phyloP scores from a whole-genome alignment of 2,113 vertebrate genomes.

The Oryzias melastigma region DNA sequence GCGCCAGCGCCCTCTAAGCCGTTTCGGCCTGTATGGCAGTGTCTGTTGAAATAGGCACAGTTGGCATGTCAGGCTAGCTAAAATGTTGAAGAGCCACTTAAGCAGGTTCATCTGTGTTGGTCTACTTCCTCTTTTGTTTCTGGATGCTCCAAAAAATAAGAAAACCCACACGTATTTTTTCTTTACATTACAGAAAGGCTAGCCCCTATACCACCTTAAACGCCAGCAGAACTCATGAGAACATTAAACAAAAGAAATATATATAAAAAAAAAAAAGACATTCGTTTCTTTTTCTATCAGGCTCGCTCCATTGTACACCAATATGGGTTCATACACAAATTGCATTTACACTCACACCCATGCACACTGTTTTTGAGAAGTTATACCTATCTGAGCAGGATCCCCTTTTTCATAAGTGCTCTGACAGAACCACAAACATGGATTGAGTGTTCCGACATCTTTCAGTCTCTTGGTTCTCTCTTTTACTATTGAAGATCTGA shows the following conservation, averaged over 20 bases:
- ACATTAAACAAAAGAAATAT: slow-evolving; percentile 50
- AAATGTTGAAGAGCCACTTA: slow-evolving; percentile 72
- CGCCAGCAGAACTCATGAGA: slow-evolving; percentile 49
- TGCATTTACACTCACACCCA: slow-evolving; percentile 50
- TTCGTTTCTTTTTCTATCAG: slow-evolving; percentile 51
- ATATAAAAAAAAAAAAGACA: slow-evolving; percentile 62
- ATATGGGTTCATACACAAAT: slow-evolving; percentile 38
- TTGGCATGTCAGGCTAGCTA: slow-evolving; percentile 80
- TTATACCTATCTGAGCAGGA: slow-evolving; percentile 74
- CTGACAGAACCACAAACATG: slow-evolving; percentile 70
- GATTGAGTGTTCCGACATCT: slow-evolving; percentile 66
- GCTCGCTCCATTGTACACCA: slow-evolving; percentile 53
- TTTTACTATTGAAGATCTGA: slow-evolving; percentile 52
- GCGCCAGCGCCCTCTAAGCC: slow-evolving; percentile 52
- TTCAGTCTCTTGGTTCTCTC: slow-evolving; percentile 41
- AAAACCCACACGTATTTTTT: slow-evolving; percentile 10
- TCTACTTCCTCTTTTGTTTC: slow-evolving; percentile 43
- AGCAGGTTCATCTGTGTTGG: slow-evolving; percentile 63
- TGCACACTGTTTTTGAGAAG: slow-evolving; percentile 64
- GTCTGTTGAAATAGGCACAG: slow-evolving; percentile 80
- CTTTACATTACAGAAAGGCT: slow-evolving; percentile 53
- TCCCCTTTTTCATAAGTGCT: slow-evolving; percentile 78
- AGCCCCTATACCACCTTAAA: slow-evolving; percentile 59
- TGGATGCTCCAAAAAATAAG: slow-evolving; percentile 45
- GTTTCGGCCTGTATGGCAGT: slow-evolving; percentile 67